A percentile compares a stretch with the other conserved stretches of the same genome.
Evolutionary conservation across 2,797 vertebrate genomes (phyloP).

Genomic region (Sylvilagus floridanus): DNA sequence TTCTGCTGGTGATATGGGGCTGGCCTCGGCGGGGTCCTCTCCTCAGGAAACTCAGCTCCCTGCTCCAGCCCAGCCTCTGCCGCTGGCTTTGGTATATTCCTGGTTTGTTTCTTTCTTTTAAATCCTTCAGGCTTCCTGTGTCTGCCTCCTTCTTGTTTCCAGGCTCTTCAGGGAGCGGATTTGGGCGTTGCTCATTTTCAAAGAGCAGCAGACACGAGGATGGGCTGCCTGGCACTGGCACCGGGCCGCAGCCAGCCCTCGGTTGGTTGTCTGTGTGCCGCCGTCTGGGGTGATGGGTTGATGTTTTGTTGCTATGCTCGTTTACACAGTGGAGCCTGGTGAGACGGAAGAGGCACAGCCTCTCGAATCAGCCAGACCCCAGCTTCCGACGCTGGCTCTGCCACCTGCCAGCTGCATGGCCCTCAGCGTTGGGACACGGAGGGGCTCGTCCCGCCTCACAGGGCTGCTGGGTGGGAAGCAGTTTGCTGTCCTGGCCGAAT

Average conservation of each 20-base stretch:
- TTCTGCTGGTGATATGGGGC: constrained; percentile 19
- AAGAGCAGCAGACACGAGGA: constrained; percentile 17
- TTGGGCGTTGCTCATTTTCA: constrained; percentile 34
- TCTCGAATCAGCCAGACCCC: constrained; percentile 56
- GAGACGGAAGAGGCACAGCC: constrained; percentile 45
- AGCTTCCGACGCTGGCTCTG: constrained; percentile 42
- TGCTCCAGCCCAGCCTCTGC: not conserved
- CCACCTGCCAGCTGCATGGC: constrained; percentile 17
- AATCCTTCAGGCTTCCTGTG: not conserved
- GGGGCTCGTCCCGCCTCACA: not conserved
- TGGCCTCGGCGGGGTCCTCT: not conserved
- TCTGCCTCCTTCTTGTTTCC: constrained; percentile 10
- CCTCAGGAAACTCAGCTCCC: not conserved
- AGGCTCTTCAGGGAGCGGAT: not conserved
- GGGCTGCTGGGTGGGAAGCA: not conserved
- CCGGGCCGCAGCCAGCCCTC: not conserved
- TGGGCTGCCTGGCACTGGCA: not conserved
- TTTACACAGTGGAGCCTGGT: constrained; percentile 33
- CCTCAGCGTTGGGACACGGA: not conserved
- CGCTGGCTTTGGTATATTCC: not conserved
- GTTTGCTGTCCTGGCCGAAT: not conserved
- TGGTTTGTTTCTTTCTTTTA: constrained; percentile 15
- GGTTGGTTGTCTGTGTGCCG: constrained; percentile 2
- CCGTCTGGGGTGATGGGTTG: not conserved
- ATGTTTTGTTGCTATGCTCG: constrained; percentile 42